Evolutionary conservation across 2,888 invertebrate genomes (phyloP).

Genomic region (Lomographa bimaculata): DNA sequence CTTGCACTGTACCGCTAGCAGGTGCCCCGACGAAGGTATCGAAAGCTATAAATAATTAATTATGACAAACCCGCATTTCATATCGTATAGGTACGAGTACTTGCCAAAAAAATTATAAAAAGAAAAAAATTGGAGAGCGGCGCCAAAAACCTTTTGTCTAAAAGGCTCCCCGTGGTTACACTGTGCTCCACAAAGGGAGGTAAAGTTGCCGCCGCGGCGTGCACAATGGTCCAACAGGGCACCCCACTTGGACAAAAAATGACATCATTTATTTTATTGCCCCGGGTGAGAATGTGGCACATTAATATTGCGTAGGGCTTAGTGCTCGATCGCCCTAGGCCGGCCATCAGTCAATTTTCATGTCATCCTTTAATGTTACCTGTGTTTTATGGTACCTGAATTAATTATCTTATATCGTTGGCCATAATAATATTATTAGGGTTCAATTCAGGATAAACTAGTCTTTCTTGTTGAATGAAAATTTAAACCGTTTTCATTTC

Average conservation of each 20-base stretch:
- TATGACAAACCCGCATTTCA: conserved; percentile 67
- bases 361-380: conserved; percentile 34
- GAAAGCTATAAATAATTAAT: conserved; percentile 81
- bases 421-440: no score
- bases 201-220: conserved; percentile 61
- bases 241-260: conserved; percentile 78
- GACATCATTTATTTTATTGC: conserved; percentile 84
- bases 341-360: conserved; percentile 51
- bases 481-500: no score
- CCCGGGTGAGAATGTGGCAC: conserved; percentile 77
- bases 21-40: conserved; percentile 67
- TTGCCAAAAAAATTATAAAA: conserved; percentile 55
- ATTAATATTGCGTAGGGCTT: conserved; percentile 78
- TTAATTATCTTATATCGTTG: no score
- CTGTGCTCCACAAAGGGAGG: conserved; percentile 60
- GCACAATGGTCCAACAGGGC: conserved; percentile 68
- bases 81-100: conserved; percentile 44
- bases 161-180: conserved; percentile 66
- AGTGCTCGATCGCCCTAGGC: conserved; percentile 77
- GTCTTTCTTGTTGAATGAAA: no score
- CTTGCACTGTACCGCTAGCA: conserved; percentile 55
- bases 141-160: conserved; percentile 79
- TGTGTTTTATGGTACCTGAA: conserved; percentile 25
- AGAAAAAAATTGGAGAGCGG: conserved; percentile 65
- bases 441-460: no score